phyloP scores from a whole-genome alignment of 1,140 invertebrate species.

The Parapsyche elsis region DNA sequence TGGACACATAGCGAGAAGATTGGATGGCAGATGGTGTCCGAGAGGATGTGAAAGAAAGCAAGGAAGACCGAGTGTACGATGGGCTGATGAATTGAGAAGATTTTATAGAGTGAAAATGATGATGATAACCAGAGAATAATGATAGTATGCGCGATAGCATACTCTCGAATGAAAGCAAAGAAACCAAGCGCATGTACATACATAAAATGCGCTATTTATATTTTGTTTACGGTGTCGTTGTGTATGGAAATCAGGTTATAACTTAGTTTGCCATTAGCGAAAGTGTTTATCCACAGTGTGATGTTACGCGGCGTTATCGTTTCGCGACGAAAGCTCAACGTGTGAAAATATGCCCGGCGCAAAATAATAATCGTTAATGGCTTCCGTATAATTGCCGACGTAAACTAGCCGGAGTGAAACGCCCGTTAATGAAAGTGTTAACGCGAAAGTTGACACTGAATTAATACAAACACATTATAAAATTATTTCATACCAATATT shows the following conservation, averaged over 20 bases:
- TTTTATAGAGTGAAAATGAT: no score
- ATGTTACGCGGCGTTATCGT: background rate
- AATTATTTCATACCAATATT: conserved; percentile 49
- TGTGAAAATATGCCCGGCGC: conserved; percentile 26
- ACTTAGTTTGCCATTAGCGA: conserved; percentile 6
- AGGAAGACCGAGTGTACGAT: no score
- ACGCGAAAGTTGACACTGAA: conserved; percentile 48
- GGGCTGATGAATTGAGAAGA: no score
- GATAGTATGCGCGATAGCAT: no score
- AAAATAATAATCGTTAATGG: conserved; percentile 34
- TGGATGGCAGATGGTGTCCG: no score
- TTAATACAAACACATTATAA: conserved; percentile 54
- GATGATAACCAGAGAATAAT: no score
- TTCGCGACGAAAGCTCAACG: background rate
- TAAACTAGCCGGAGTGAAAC: conserved; percentile 25
- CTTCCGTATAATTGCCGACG: conserved; percentile 29
- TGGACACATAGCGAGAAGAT: no score
- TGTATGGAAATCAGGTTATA: conserved; percentile 22
- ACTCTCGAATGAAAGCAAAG: no score
- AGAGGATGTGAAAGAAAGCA: no score
- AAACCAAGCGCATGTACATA: no score
- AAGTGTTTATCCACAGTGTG: conserved; percentile 29
- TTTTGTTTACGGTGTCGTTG: background rate
- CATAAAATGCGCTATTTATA: no score
- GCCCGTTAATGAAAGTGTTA: conserved; percentile 49